Evolutionary conservation across 1,140 invertebrate genomes (phyloP), one percentile per base, ranked within the genome.

Genomic region (Probaryconus sp.): DNA sequence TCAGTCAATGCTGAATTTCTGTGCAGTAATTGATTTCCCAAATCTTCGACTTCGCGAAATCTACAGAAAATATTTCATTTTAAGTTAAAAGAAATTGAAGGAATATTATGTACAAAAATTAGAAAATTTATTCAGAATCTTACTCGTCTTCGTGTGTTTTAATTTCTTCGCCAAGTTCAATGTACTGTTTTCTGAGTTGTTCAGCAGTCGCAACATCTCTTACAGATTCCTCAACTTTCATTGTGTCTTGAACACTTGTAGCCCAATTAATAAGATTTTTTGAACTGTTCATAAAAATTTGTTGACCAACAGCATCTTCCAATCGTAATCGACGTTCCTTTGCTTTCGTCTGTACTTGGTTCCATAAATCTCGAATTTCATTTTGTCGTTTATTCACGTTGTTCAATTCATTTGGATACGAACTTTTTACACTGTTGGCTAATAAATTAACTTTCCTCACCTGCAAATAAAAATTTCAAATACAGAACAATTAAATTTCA

Each of bases 171-270:
- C 92, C 90, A 0, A 99, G 86, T 76, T 99, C 97, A 47, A 94
- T 91, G 85, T 99, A 97, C 43, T 96, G 93, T 83, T 99, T 98
- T 1, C 96, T 88, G 16, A 98, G 89, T 51, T 92, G 91, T 83
- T 99, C 96, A 3, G 97, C 97, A 0, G 96, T 96, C 10, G 93
- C 93, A 9, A 97, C 95, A 87, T 97, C 95, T 69, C 94, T 91
- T 0, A 95, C 95, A 0, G 92, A 90, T 73, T 94, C 94, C 77
- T 96, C 93, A 4, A 93, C 92, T 58, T 95, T 94, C 48, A 99
- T 87, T 33, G 92, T 92, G 58, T 94, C 93, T 81, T 96, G 95
- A 1, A 95, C 92, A 69, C 92, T 90, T 2, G 89, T 90, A 1
- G 94, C 91, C 96, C 95, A 97, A 13, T 90, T 90, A 1, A 96